Evolutionary conservation across 2,113 vertebrate species (phyloP).

Genomic region (Caretta caretta): DNA sequence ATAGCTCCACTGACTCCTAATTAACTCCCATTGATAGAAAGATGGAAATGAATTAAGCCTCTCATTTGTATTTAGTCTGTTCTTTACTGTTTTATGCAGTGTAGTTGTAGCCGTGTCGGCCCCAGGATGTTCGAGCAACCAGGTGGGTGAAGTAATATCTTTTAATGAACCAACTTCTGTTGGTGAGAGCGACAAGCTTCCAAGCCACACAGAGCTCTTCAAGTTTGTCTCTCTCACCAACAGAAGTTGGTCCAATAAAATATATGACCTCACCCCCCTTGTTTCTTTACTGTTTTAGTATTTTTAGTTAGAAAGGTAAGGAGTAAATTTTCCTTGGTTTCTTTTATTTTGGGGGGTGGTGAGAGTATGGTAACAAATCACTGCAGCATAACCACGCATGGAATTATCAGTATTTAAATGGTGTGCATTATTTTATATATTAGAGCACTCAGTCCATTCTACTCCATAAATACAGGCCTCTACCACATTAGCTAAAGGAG

Average conservation of each 20-base stretch:
- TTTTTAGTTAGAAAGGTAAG: background rate
- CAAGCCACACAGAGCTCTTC: background rate
- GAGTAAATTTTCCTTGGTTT: background rate
- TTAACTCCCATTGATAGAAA: background rate
- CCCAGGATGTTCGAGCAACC: background rate
- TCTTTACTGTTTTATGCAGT: background rate
- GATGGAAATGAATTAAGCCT: background rate
- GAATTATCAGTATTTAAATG: conserved; percentile 27
- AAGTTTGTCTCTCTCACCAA: background rate
- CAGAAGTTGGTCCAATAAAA: background rate
- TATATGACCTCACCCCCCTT: background rate
- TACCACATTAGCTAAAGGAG: conserved; percentile 58
- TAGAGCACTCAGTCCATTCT: background rate
- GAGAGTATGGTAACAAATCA: background rate
- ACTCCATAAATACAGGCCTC: conserved; percentile 24
- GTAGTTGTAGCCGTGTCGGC: background rate
- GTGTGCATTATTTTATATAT: background rate
- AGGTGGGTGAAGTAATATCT: background rate
- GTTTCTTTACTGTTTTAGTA: background rate
- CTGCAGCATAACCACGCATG: conserved; percentile 7
- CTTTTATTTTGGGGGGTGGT: conserved; percentile 1
- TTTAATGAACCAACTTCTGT: background rate
- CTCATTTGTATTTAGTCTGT: background rate
- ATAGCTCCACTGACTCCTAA: background rate
- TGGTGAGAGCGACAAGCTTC: background rate